These are phyloP conservation scores for Azemiops feae DNA, from an alignment of 2,113 vertebrate species.

Conservation along the genomic window DNA sequence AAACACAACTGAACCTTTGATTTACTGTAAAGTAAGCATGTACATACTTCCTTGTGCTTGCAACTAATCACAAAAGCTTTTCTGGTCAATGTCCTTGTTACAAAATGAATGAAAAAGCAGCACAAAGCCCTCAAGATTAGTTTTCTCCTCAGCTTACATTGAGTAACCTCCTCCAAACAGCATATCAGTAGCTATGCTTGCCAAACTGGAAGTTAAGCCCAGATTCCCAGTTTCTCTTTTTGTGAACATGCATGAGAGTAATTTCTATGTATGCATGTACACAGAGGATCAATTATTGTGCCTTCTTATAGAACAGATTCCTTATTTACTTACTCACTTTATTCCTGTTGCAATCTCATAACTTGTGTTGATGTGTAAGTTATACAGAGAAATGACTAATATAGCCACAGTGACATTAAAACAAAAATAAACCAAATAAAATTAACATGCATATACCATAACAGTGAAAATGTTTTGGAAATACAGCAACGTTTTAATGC, in stretches of 20 bases:
- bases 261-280: neutral
- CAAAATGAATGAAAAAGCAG: neutral
- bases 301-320: neutral
- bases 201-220: neutral
- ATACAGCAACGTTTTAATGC: neutral
- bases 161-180: neutral
- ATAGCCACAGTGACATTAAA: neutral
- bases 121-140: neutral
- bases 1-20: neutral
- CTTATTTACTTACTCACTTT: neutral
- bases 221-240: neutral
- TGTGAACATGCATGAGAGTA: neutral
- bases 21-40: neutral
- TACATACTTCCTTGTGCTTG: neutral
- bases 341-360: neutral
- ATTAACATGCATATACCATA: neutral
- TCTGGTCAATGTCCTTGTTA: neutral
- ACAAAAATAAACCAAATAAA: neutral
- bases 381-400: neutral
- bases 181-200: neutral
- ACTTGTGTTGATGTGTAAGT: neutral
- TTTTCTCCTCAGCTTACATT: neutral
- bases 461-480: neutral
- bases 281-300: neutral
- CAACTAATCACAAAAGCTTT: neutral